A percentile compares a stretch with the other conserved stretches of the same genome.
Evolutionary conservation across 2,113 vertebrate genomes (phyloP).

Genomic region (Peromyscus polionotus): DNA sequence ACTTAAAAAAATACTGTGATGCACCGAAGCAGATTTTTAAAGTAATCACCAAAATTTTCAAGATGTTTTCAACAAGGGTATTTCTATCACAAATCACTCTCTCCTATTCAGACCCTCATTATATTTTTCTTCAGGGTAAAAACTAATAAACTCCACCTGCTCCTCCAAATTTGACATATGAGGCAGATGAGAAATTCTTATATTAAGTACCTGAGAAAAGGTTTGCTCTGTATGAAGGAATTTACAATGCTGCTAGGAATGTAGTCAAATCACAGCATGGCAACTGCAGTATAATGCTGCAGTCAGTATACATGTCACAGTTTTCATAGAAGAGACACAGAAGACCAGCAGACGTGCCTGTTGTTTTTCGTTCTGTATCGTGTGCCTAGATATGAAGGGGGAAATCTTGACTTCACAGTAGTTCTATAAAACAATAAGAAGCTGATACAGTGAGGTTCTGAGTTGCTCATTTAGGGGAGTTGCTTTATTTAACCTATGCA

Average conservation of each 20-base stretch:
- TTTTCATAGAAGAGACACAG: slow-evolving; percentile 27
- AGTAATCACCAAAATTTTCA: background rate
- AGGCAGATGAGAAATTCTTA: background rate
- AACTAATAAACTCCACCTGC: background rate
- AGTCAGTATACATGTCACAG: background rate
- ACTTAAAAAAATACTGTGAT: background rate
- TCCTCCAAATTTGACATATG: slow-evolving; percentile 26
- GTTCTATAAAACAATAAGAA: background rate
- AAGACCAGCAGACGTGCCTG: background rate
- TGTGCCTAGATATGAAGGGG: background rate
- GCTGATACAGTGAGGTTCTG: background rate
- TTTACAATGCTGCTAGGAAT: slow-evolving; percentile 31
- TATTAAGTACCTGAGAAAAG: slow-evolving; percentile 41
- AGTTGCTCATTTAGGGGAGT: background rate
- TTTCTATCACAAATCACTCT: background rate
- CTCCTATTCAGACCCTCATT: background rate
- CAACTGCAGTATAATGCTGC: background rate
- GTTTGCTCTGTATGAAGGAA: slow-evolving; percentile 40
- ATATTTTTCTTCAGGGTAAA: background rate
- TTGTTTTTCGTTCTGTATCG: background rate
- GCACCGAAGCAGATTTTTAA: background rate
- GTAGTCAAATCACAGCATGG: background rate
- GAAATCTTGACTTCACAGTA: background rate
- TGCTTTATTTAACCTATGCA: background rate
- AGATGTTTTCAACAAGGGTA: background rate